Base-by-base conservation (phyloP, 2,888 invertebrate species). In the Torymus auratus region DNA sequence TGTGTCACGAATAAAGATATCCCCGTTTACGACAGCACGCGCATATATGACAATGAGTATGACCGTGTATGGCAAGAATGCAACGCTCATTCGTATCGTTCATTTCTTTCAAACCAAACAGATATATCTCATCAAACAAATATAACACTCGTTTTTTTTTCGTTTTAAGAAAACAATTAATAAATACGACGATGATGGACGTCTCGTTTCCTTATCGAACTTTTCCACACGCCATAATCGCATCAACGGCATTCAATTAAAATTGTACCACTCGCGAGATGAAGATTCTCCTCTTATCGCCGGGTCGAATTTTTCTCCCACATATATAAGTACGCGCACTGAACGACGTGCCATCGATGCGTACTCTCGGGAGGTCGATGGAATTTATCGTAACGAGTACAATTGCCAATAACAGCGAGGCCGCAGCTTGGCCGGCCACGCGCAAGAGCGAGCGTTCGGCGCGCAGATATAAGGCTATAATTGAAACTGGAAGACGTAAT, bases 351-450 rank as follows among this genome's bases (percentile, higher is more conserved):
- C 50, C 71, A 55, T 53, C 60, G 13, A 60, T 56, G 20, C 53
- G 53, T 20, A 28, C 65, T 67, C 50, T 67, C n/a, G 74, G 65
- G 74, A 74, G 74, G 74, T 74, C 65, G 65, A 67, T 56, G 50
- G 65, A 74, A 58, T 65, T 74, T 74, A 74, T 74, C 74, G 74
- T 68, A 75, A 75, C 75, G 67, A 75, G 67, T 75, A 68, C 75
- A 75, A 76, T 76, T 76, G 76, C 76, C 64, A 80, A 75, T 75
- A 71, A 70, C 75, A 64, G 53, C 64, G 75, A 72, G 69, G 50
- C 61, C 53, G 15, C 14, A 41, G 50, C 14, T n/a, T n/a, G n/a
- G 20, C 52, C 28, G 28, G 20, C 20, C 28, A 28, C 28, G 28
- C 28, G 28, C 28, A 53, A 52, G 53, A 50, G 50, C 7, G 17